Conservation (phyloP, 2,113 vertebrate genomes). For the Sebastes schlegelii region DNA sequence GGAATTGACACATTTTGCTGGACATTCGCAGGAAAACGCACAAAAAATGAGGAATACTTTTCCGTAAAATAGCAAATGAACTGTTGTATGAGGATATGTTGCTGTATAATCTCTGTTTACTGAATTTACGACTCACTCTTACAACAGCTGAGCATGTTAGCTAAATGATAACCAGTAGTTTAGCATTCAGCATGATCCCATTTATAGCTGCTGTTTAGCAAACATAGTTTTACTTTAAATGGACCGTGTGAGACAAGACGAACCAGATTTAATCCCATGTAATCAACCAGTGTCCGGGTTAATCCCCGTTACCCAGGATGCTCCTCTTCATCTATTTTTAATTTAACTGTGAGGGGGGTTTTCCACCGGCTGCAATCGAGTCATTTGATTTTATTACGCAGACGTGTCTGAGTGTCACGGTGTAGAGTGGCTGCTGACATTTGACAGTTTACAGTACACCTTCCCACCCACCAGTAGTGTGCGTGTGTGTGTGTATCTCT, state of each 20-base stretch:
- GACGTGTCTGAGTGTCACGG: constrained; percentile 40
- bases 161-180: background rate
- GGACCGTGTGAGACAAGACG: background rate
- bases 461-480: background rate
- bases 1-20: too few relatives aligned
- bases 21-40: too few relatives aligned
- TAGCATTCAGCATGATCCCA: background rate
- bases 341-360: constrained; percentile 36
- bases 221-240: too few relatives aligned
- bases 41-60: too few relatives aligned
- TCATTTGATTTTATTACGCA: constrained; percentile 50
- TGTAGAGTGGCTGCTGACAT: constrained; percentile 57
- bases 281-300: background rate
- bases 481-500: constrained; percentile 6
- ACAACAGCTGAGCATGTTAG: background rate
- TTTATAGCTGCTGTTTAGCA: background rate
- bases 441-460: constrained; percentile 28
- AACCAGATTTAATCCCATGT: background rate
- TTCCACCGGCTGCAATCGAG: constrained; percentile 28
- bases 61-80: too few relatives aligned
- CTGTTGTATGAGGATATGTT: background rate
- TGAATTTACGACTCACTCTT: background rate
- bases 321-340: constrained; percentile 57
- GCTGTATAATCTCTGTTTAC: background rate
- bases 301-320: background rate